A percentile compares a stretch with the other conserved stretches of the same genome.
Conservation (phyloP, 2,888 invertebrate genomes). For the Drosophila falleni region DNA sequence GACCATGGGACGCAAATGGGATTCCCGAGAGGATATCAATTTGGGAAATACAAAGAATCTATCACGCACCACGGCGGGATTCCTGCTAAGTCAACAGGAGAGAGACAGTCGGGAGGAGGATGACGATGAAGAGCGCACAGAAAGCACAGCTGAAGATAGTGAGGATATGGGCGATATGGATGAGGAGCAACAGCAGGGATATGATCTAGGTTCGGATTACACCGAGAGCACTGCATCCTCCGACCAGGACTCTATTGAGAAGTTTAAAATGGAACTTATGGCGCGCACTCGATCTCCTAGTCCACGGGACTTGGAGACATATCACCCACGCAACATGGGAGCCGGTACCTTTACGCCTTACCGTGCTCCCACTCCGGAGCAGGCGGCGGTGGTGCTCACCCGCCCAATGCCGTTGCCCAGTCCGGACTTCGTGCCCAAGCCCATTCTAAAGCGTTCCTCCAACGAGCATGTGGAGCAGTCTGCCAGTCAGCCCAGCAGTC, state of each 20-base stretch:
- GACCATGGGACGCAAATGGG: slow-evolving; percentile 78
- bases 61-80: slow-evolving; percentile 50
- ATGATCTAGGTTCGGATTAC: slow-evolving; percentile 88
- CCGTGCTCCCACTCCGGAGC: slow-evolving; percentile 86
- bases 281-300: slow-evolving; percentile 83
- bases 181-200: slow-evolving; percentile 70
- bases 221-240: slow-evolving; percentile 88
- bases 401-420: slow-evolving; percentile 88
- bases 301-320: slow-evolving; percentile 88
- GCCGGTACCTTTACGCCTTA: slow-evolving; percentile 84
- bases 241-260: slow-evolving; percentile 85
- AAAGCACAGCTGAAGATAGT: slow-evolving; percentile 83
- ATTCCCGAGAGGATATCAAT: slow-evolving; percentile 81
- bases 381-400: slow-evolving; percentile 87
- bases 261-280: slow-evolving; percentile 84
- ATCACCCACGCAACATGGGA: slow-evolving; percentile 88
- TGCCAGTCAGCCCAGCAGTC: slow-evolving; percentile 66
- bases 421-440: slow-evolving; percentile 91
- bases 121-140: slow-evolving; percentile 65
- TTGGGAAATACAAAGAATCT: slow-evolving; percentile 50
- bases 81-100: slow-evolving; percentile 53
- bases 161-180: slow-evolving; percentile 69
- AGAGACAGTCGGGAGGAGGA: slow-evolving; percentile 56
- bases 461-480: slow-evolving; percentile 84
- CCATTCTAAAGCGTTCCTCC: slow-evolving; percentile 89